Percentiles rank a stretch among this genome's conserved stretches.
Evolutionary conservation across 2,797 vertebrate genomes (phyloP).

Genomic region (Sebastes nivosus): DNA sequence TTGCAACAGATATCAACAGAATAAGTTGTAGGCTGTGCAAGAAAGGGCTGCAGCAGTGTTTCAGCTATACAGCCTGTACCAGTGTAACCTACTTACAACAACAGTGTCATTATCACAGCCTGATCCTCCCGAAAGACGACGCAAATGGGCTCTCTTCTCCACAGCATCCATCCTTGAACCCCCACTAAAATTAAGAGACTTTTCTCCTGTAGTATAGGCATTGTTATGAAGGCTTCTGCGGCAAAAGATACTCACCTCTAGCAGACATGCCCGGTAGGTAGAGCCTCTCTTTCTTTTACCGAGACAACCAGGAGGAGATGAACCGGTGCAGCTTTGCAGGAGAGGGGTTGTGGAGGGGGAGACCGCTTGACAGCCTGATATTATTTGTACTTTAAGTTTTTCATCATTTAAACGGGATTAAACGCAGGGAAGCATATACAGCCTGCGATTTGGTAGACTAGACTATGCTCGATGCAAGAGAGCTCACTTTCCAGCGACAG

Average conservation of each 20-base stretch:
- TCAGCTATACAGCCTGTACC: conserved; percentile 40
- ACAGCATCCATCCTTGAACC: conserved; percentile 17
- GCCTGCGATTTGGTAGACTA: conserved; percentile 37
- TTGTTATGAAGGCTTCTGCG: conserved; percentile 73
- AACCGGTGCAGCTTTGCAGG: conserved; percentile 21
- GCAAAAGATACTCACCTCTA: conserved; percentile 79
- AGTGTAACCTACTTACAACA: conserved; percentile 66
- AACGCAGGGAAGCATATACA: conserved; percentile 24
- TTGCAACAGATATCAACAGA: not conserved
- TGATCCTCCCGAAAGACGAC: conserved; percentile 48
- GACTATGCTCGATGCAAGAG: conserved; percentile 57
- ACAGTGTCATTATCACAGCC: conserved; percentile 51
- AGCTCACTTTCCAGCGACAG: conserved; percentile 67
- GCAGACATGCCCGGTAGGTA: conserved; percentile 84
- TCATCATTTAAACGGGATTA: conserved; percentile 31
- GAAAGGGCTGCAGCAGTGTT: conserved; percentile 57
- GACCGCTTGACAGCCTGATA: conserved; percentile 12
- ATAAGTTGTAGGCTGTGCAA: conserved; percentile 53
- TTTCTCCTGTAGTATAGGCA: conserved; percentile 8
- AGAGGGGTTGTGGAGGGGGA: not conserved
- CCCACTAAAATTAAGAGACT: conserved; percentile 22
- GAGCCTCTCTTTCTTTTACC: conserved; percentile 54
- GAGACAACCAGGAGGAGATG: conserved; percentile 44
- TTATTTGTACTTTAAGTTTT: conserved; percentile 39
- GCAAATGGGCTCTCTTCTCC: conserved; percentile 40